These are phyloP conservation scores for Penaeus chinensis DNA, from an alignment of 1,140 invertebrate genomes.

Conservation along the genomic window DNA sequence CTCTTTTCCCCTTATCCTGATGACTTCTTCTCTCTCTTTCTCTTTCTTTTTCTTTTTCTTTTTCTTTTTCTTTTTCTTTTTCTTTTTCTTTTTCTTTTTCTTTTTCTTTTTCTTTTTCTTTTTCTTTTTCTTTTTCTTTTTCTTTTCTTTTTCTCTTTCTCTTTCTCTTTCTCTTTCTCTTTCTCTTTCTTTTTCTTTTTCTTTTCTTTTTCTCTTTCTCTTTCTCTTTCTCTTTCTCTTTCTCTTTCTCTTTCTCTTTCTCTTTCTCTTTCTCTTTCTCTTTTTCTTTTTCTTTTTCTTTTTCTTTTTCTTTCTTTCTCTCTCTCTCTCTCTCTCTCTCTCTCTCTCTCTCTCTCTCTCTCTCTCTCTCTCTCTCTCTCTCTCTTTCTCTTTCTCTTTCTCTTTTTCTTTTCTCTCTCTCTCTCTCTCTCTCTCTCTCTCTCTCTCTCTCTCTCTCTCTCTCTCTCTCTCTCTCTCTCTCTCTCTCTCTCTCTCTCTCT, in stretches of 20 bases:
- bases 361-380: not conserved
- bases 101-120: not conserved
- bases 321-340: slow-evolving; percentile 15
- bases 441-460: too few relatives aligned
- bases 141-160: not conserved
- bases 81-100: not conserved
- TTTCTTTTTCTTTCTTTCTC: slow-evolving; percentile 4
- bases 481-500: not conserved
- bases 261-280: not conserved
- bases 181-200: not conserved
- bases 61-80: not conserved
- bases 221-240: not conserved
- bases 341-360: not conserved
- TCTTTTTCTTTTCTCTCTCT: not conserved
- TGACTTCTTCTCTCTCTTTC: not conserved
- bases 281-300: slow-evolving; percentile 1
- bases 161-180: not conserved
- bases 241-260: not conserved
- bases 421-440: too few relatives aligned
- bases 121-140: not conserved
- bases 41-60: not conserved
- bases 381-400: not conserved
- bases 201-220: not conserved
- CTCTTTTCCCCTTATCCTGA: not conserved
- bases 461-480: too few relatives aligned